phyloP scores from a whole-genome alignment of 2,888 invertebrate species.

The Rhyacophila evoluta region DNA sequence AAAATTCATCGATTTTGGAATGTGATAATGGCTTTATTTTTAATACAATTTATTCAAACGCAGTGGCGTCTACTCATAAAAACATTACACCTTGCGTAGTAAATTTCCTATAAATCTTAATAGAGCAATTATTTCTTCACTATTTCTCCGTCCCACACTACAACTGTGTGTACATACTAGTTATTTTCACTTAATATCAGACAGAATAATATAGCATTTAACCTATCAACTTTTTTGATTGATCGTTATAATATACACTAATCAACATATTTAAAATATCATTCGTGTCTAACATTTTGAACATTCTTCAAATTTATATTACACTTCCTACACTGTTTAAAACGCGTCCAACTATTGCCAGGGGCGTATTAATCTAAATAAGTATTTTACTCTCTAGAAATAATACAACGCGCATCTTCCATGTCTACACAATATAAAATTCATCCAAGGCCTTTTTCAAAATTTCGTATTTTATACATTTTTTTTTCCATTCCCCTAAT shows the following conservation, averaged over 20 bases:
- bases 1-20: too few species aligned
- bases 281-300: not conserved
- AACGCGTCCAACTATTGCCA: not conserved
- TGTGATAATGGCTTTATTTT: too few species aligned
- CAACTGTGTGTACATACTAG: not conserved
- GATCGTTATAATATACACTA: not conserved
- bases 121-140: not conserved
- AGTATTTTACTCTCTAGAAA: too few species aligned
- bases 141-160: not conserved
- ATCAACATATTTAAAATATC: constrained; percentile 7
- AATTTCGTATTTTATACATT: too few species aligned
- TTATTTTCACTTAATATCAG: not conserved
- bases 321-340: not conserved
- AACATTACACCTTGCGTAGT: not conserved
- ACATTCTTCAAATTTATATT: not conserved
- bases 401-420: too few species aligned
- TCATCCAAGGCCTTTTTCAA: too few species aligned
- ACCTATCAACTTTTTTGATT: not conserved
- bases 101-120: not conserved
- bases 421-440: too few species aligned
- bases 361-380: not conserved
- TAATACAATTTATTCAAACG: too few species aligned
- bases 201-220: not conserved
- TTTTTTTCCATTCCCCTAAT: too few species aligned
- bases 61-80: too few species aligned